Conservation (phyloP, 2,797 vertebrate genomes). For the Erethizon dorsatum region DNA sequence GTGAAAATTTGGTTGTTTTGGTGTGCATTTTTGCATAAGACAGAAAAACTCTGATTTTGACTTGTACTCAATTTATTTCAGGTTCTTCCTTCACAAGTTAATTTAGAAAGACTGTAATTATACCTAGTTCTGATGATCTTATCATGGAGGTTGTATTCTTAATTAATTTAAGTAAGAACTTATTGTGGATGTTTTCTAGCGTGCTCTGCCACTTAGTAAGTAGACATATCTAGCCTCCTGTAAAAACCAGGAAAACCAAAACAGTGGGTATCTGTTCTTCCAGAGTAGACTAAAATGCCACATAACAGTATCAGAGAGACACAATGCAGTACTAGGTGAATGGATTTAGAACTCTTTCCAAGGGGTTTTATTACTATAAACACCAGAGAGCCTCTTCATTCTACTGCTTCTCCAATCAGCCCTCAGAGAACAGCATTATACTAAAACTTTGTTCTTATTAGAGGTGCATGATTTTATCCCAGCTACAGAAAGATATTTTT, state of each 20-base stretch:
- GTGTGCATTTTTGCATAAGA: background rate
- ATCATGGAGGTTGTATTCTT: background rate
- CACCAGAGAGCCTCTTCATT: constrained; percentile 35
- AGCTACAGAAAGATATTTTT: constrained; percentile 10
- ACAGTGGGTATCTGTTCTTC: constrained; percentile 58
- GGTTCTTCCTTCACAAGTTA: background rate
- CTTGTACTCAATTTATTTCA: constrained; percentile 30
- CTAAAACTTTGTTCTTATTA: constrained; percentile 13
- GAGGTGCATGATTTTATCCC: constrained; percentile 16
- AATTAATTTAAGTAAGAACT: constrained; percentile 54
- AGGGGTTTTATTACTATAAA: constrained; percentile 61
- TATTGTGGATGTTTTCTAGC: constrained; percentile 48
- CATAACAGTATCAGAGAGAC: constrained; percentile 22
- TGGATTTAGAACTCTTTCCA: constrained; percentile 31
- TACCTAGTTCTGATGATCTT: constrained; percentile 30
- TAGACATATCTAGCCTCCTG: constrained; percentile 49
- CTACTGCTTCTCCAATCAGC: background rate
- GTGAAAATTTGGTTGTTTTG: background rate
- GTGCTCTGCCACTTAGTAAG: constrained; percentile 56
- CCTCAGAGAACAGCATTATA: constrained; percentile 5
- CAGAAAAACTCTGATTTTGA: background rate
- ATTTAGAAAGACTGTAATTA: constrained; percentile 19
- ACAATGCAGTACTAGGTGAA: constrained; percentile 44
- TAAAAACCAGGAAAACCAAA: constrained; percentile 64
- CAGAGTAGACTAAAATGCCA: constrained; percentile 47